Evolutionary conservation across 1,140 invertebrate species (phyloP), one percentile per base, ranked within the genome.

Genomic region (Hypsibius dujardini): DNA sequence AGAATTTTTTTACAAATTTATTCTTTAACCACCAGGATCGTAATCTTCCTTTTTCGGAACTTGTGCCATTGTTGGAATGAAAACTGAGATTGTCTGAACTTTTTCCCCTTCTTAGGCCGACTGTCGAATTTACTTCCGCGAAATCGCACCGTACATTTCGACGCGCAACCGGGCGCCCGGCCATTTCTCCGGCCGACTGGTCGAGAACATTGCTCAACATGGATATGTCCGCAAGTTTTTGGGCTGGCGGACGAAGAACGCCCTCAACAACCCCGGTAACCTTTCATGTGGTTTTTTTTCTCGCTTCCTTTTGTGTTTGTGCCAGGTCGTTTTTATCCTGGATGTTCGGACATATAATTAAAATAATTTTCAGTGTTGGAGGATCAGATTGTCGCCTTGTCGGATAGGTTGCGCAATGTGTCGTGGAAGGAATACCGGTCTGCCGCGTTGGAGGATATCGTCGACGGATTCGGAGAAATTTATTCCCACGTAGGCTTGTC

Each of bases 141-240:
- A 56, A 56, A 56, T 56, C 7, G 7, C n/a, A 7, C 50, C 50
- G 50, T 7, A 7, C 7, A 56, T 56, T 56, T 56, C 7, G 7
- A n/a, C 7, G n/a, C 50, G 7, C 7, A n/a, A 7, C 7, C 7
- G n/a, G n/a, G 50, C 50, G 7, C 50, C 50, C n/a, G 7, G 50
- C 7, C 7, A 56, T n/a, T 56, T 56, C 50, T 56, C 50, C n/a
- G 50, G 7, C n/a, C 7, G n/a, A 7, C 50, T 56, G 50, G 50
- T 56, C 7, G 50, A 56, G n/a, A 56, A 56, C 7, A 56, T 56
- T n/a, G 50, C 50, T 56, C 50, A 56, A n/a, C n/a, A 56, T 56
- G 50, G 50, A 7, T 56, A 56, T 56, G n/a, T 56, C 50, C 7
- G 50, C 7, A 56, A 56, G 50, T 56, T 56, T 56, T n/a, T 56